phyloP scores from a whole-genome alignment of 2,888 invertebrate species.

The Plebejus anna region DNA sequence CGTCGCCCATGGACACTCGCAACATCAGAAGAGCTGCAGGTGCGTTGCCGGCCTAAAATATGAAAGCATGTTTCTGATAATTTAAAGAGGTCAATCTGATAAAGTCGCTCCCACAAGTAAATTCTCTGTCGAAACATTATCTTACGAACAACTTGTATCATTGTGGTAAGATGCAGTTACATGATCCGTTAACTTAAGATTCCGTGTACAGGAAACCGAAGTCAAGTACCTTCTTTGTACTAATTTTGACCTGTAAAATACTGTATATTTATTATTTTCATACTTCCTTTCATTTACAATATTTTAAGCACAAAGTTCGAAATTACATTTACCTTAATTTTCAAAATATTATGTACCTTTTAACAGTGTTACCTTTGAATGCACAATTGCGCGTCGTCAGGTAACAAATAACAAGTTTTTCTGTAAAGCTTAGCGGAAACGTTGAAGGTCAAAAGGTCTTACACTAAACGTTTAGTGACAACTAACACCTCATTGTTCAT shows the following conservation, averaged over 20 bases:
- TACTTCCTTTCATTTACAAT: neutral
- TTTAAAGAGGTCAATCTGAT: conserved; percentile 13
- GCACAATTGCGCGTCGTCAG: neutral
- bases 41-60: too few relatives aligned
- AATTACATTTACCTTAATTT: too few relatives aligned
- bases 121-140: conserved; percentile 3
- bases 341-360: neutral
- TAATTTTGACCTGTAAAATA: neutral
- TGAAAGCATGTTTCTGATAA: conserved; percentile 2
- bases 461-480: conserved; percentile 14
- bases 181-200: neutral
- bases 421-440: conserved; percentile 3
- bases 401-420: conserved; percentile 11
- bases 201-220: neutral
- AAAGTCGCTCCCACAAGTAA: neutral
- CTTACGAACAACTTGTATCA: neutral
- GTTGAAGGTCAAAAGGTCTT: conserved; percentile 22
- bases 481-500: conserved; percentile 18
- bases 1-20: too few relatives aligned
- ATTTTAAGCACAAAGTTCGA: neutral
- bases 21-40: too few relatives aligned
- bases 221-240: neutral
- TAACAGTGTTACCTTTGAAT: neutral
- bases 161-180: neutral
- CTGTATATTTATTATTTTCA: too few relatives aligned